These are phyloP conservation scores for Mola mola DNA, from an alignment of 2,113 vertebrate species.

Conservation along the genomic window DNA sequence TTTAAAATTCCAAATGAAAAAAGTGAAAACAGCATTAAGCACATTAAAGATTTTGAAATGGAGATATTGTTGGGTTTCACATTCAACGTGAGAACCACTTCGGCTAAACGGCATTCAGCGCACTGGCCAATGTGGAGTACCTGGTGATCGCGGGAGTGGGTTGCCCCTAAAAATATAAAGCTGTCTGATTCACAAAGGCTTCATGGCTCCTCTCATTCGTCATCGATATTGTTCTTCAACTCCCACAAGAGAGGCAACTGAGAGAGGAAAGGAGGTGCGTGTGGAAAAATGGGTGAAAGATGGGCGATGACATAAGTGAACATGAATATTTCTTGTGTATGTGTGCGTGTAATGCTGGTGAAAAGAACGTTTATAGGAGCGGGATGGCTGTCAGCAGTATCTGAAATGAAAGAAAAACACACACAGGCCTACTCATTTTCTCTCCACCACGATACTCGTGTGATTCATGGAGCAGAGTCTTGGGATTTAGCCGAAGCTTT, in stretches of 20 bases:
- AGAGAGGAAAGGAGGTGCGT: conserved; percentile 32
- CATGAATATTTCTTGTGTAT: not conserved
- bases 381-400: not conserved
- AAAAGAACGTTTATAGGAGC: not conserved
- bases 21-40: too few relatives aligned
- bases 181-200: conserved; percentile 37
- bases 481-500: conserved; percentile 23
- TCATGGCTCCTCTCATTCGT: conserved; percentile 51
- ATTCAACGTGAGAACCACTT: conserved; percentile 10
- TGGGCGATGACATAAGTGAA: conserved; percentile 13
- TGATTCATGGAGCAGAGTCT: too few relatives aligned
- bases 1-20: too few relatives aligned
- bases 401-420: not conserved
- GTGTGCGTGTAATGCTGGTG: not conserved
- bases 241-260: conserved; percentile 41
- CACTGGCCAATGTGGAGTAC: conserved; percentile 4
- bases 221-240: conserved; percentile 53
- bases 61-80: too few relatives aligned
- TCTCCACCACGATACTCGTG: not conserved
- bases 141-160: conserved; percentile 42
- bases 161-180: conserved; percentile 45
- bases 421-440: not conserved
- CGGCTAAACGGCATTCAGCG: conserved; percentile 17
- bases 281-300: conserved; percentile 21
- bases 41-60: too few relatives aligned